Evolutionary conservation across 2,888 invertebrate species (phyloP).

Genomic region (Machimus rusticus): DNA sequence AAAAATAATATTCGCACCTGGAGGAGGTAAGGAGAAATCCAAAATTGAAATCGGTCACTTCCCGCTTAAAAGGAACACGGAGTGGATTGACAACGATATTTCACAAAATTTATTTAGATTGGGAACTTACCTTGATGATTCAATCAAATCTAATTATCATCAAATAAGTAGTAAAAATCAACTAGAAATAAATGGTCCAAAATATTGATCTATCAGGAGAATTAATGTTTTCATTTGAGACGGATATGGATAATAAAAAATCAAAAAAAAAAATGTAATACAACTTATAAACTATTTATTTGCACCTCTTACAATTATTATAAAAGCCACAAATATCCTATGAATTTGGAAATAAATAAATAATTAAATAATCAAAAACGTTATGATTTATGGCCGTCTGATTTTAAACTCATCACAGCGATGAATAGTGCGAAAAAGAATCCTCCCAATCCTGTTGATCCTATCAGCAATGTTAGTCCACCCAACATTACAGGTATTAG

Average conservation of each 20-base stretch:
- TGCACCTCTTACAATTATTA: neutral
- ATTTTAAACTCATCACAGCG: slow-evolving; percentile 78
- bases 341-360: neutral
- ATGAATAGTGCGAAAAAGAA: slow-evolving; percentile 89
- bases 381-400: slow-evolving; percentile 51
- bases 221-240: neutral
- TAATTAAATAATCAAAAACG: neutral
- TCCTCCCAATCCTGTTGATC: slow-evolving; percentile 82
- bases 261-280: neutral
- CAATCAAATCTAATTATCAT: no score
- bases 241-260: neutral
- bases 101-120: neutral
- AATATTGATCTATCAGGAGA: no score
- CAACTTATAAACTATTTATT: neutral
- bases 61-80: neutral
- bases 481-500: slow-evolving; percentile 79
- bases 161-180: neutral
- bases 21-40: neutral
- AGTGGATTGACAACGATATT: slow-evolving; percentile 7
- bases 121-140: neutral
- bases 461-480: slow-evolving; percentile 73
- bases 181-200: neutral
- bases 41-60: slow-evolving; percentile 24
- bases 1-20: slow-evolving; percentile 54
- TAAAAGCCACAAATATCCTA: neutral